These are phyloP conservation scores for Patella vulgata DNA, from an alignment of 1,140 invertebrate genomes.

Conservation along the genomic window DNA sequence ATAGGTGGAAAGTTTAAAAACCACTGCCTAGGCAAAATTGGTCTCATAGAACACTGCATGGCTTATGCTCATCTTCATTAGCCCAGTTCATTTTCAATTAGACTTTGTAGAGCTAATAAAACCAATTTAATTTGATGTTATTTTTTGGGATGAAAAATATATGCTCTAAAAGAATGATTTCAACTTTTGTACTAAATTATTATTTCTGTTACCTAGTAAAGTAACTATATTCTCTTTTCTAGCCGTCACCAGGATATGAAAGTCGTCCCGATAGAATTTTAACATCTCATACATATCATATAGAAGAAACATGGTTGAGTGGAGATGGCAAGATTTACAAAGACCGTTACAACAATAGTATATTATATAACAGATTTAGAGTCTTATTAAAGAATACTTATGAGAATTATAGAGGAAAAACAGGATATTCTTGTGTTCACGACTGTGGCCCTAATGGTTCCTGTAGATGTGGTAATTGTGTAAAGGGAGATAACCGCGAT, in stretches of 20 bases:
- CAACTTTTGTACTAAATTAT: no score
- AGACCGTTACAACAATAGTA: conserved; percentile 24
- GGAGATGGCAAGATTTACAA: conserved; percentile 47
- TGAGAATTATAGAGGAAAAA: conserved; percentile 29
- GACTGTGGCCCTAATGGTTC: neutral
- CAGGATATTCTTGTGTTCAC: conserved; percentile 47
- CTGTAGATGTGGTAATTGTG: conserved; percentile 55
- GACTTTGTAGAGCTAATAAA: no score
- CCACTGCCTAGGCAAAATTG: no score
- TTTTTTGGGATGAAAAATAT: no score
- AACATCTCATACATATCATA: conserved; percentile 22
- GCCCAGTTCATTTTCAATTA: no score
- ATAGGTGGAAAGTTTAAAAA: no score
- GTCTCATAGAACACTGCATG: no score
- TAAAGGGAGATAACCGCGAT: conserved; percentile 36
- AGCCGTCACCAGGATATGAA: conserved; percentile 52
- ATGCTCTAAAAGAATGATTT: no score
- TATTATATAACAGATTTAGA: conserved; percentile 34
- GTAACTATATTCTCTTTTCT: conserved; percentile 18
- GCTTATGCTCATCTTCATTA: no score
- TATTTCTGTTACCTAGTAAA: no score
- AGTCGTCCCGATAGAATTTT: conserved; percentile 56
- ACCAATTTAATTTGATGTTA: no score
- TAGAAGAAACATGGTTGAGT: conserved; percentile 13
- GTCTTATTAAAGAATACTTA: conserved; percentile 35